Conservation (phyloP, 2,797 vertebrate genomes). For the Macrochelys suwanniensis region DNA sequence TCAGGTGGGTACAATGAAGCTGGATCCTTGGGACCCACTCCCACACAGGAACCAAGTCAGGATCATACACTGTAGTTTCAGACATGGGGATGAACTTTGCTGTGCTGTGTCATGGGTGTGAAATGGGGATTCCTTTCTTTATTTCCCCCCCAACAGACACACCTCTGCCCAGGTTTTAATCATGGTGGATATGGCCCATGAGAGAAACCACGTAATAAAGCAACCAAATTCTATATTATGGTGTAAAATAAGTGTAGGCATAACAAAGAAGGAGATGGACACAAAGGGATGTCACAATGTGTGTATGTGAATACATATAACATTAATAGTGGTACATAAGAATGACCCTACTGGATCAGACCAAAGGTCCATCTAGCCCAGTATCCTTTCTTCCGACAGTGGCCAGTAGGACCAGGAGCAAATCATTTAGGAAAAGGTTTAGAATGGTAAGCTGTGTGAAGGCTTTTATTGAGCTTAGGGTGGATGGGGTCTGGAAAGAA, state of each 20-base stretch:
- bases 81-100: not conserved
- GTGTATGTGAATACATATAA: accelerated
- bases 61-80: not conserved
- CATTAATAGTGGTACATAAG: not conserved
- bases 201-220: not conserved
- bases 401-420: not conserved
- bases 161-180: not conserved
- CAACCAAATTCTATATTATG: not conserved
- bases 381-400: no score
- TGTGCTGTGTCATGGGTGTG: not conserved
- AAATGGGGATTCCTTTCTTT: not conserved
- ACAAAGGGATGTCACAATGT: not conserved
- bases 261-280: not conserved
- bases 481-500: not conserved
- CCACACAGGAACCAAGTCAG: not conserved
- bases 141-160: not conserved
- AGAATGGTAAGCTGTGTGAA: not conserved
- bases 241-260: not conserved
- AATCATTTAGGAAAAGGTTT: not conserved
- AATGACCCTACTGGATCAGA: no score
- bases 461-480: not conserved
- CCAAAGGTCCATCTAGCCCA: no score
- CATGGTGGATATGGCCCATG: not conserved
- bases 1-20: not conserved
- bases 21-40: not conserved